Conservation (phyloP, 2,888 invertebrate genomes). For the Nasonovia ribisnigri region DNA sequence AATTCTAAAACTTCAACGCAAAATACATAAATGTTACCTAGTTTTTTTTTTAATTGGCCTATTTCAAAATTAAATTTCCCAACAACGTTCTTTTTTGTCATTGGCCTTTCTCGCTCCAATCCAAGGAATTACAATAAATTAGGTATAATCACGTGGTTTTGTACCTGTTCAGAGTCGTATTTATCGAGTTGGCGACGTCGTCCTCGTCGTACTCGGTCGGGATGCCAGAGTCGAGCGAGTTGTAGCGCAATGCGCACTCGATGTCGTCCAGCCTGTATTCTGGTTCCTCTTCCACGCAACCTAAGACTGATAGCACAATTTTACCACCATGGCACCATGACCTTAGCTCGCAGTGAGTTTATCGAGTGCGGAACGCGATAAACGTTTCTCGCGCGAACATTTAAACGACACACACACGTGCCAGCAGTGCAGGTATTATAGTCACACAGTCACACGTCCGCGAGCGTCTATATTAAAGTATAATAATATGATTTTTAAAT, state of each 20-base stretch:
- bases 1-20: not conserved
- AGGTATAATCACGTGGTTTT: not conserved
- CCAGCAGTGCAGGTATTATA: not conserved
- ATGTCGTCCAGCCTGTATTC: slow-evolving; percentile 51
- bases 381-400: not conserved
- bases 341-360: not conserved
- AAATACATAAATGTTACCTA: not conserved
- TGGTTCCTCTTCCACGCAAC: slow-evolving; percentile 61
- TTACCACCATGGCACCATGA: not conserved
- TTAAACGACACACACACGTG: not conserved
- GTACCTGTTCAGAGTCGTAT: slow-evolving; percentile 65
- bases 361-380: not conserved
- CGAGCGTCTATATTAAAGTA: not conserved
- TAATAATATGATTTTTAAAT: too few species aligned
- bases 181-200: slow-evolving; percentile 65
- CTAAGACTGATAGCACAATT: slow-evolving; percentile 32
- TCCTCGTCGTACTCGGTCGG: slow-evolving; percentile 65
- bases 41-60: too few species aligned
- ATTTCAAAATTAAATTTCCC: not conserved
- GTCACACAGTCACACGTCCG: not conserved
- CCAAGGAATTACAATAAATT: not conserved
- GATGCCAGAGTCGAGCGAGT: slow-evolving; percentile 65
- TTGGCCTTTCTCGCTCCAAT: not conserved
- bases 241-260: slow-evolving; percentile 54
- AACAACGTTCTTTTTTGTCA: not conserved